Conservation (phyloP, 2,888 invertebrate genomes). For the Acronicta leporina region DNA sequence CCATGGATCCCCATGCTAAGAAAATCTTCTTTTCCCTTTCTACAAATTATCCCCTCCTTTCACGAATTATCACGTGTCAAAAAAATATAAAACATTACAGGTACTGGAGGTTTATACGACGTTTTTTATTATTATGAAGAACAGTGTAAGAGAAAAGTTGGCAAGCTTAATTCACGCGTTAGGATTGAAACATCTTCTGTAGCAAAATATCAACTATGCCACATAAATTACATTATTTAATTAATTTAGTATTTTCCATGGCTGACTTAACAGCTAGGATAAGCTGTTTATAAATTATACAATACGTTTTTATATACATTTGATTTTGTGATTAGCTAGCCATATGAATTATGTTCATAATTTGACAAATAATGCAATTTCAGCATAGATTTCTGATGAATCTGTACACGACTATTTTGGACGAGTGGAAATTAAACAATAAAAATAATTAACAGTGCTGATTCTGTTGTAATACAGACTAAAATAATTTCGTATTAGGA, state of each 20-base stretch:
- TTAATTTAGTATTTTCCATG: no score
- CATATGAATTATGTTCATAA: slow-evolving; percentile 7
- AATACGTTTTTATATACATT: slow-evolving; percentile 24
- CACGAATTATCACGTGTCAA: no score
- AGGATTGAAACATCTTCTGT: not conserved
- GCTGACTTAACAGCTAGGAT: no score
- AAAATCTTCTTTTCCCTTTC: no score
- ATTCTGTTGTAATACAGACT: no score
- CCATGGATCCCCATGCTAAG: no score
- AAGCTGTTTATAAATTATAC: no score
- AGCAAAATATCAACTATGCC: slow-evolving; percentile 5
- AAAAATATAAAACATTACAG: no score
- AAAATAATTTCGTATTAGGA: no score
- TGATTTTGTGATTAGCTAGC: slow-evolving; percentile 9
- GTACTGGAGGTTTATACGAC: no score
- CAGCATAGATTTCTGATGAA: not conserved
- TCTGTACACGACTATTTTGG: not conserved
- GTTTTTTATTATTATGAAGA: not conserved
- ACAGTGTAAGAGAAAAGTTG: slow-evolving; percentile 8
- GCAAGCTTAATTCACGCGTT: slow-evolving; percentile 3
- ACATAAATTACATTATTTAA: slow-evolving; percentile 1
- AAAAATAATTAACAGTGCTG: not conserved
- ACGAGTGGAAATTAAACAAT: slow-evolving; percentile 8
- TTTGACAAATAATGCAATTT: slow-evolving; percentile 9
- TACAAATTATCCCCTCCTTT: no score